phyloP scores from a whole-genome alignment of 2,797 vertebrate genomes.

The Oreochromis grahami region DNA sequence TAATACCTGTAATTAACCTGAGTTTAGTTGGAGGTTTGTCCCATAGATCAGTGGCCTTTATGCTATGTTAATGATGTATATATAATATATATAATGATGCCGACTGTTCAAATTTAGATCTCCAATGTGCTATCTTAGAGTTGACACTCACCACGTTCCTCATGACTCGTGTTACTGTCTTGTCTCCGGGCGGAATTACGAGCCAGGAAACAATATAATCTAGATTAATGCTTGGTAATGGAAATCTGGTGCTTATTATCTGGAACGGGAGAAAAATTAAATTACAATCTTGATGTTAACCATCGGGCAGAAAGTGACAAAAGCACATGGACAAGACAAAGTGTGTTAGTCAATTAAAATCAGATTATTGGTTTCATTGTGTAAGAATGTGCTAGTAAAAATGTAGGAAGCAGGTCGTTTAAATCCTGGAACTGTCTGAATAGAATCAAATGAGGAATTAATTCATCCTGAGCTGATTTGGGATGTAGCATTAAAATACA shows the following conservation, averaged over 20 bases:
- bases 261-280: not conserved
- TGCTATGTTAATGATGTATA: too few relatives aligned
- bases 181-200: not conserved
- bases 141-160: not conserved
- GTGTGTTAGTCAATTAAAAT: not conserved
- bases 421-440: not conserved
- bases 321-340: not conserved
- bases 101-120: not conserved
- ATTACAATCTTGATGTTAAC: not conserved
- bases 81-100: too few relatives aligned
- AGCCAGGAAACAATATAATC: not conserved
- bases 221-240: not conserved
- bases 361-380: not conserved
- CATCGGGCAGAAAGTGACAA: not conserved
- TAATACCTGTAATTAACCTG: not conserved
- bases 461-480: not conserved
- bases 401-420: not conserved
- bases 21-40: not conserved
- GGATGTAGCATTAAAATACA: not conserved
- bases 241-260: not conserved
- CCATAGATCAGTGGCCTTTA: not conserved
- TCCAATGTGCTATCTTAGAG: not conserved
- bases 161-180: not conserved
- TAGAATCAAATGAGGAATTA: not conserved
- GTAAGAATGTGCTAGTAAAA: not conserved